Base-by-base conservation (phyloP, 2,113 vertebrate species). In the Alces alces region DNA sequence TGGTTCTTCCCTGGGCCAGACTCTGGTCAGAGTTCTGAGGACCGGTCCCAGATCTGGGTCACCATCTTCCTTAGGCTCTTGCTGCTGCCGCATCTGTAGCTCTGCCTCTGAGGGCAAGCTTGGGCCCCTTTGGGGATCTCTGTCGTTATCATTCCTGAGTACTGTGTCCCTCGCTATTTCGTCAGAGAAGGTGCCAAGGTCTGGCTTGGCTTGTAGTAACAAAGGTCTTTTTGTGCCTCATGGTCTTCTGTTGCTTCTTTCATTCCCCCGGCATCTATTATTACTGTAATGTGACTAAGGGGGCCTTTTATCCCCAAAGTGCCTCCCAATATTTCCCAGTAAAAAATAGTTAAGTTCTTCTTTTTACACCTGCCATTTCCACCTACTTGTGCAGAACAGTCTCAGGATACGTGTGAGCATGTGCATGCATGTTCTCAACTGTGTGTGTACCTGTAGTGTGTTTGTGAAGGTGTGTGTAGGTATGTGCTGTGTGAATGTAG, bases 111-210 rank as follows among this genome's bases (percentile, higher is more conserved):
- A 14, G n/a, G 25, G 4, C 2, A 7, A 47, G 36, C n/a, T n/a
- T 13, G 55, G 64, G 45, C 47, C 30, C 66, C 50, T 73, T n/a
- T 25, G 64, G 94, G 47, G 21, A 23, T 19, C 87, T 50, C 47
- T 58, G 55, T 76, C 45, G 2, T 52, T 55, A 19, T 45, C 23
- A 1, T n/a, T 47, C 64, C 73, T 6, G 25, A 66, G 83, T 30
- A 50, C 80, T 2, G 3, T 33, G 58, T 23, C 58, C 54, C 36
- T 55, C 0, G 30, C 15, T 84, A 7, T 33, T 60, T 36, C 47
- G 70, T 66, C 96, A 70, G 93, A 87, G 45, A 86, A 96, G 52
- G 55, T 93, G 57, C 90, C 97, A 45, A 80, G 91, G 33, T 87
- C 45, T 96, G 78, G 9, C 84, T 96, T 89, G 85, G 16, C 57